Base-by-base conservation (phyloP, 2,888 invertebrate genomes). In the Seira musarum region DNA sequence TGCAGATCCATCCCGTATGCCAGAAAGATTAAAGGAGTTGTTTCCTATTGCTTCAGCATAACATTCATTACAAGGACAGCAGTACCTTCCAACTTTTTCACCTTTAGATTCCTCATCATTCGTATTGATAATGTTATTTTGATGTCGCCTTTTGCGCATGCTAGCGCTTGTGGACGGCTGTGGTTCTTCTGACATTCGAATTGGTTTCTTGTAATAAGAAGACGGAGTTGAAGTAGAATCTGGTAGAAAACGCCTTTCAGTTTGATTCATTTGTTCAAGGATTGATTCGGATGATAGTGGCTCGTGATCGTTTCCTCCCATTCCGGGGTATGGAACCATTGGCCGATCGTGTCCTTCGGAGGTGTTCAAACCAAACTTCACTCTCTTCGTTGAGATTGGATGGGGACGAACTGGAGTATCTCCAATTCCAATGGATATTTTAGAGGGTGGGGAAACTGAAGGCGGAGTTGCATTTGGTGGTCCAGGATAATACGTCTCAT, bases 231-330 rank as follows among this genome's bases (percentile, higher is more conserved):
- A 57, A 49, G 80, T 79, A 22, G 80, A 82, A 78, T 86, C 85
- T 8, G 84, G 86, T 2, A 86, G 60, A 71, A 84, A 85, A 66
- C 86, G 46, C 67, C 84, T 86, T 67, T 86, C 86, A 15, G 84
- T 86, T 80, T 86, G 86, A 72, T 85, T 86, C 86, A 85, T 84
- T 73, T 86, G 85, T 49, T 85, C 86, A 13, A 86, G 61, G 66
- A 86, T 86, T 15, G 85, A 86, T 49, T 85, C 83, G 6, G 85
- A 82, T 0, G 84, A 82, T 77, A 86, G 81, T 15, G 71, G 68
- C 21, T 65, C 66, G 19, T 21, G 30, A 13, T 80, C 82, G 64
- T 65, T 53, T 13, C 61, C 40, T 2, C 49, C 71, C 60, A 74
- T 21, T 35, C 74, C 76, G 22, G 64, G 40, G 40, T 80, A 78